Base-by-base conservation (phyloP, 2,113 vertebrate species). In the Oncorhynchus masou region DNA sequence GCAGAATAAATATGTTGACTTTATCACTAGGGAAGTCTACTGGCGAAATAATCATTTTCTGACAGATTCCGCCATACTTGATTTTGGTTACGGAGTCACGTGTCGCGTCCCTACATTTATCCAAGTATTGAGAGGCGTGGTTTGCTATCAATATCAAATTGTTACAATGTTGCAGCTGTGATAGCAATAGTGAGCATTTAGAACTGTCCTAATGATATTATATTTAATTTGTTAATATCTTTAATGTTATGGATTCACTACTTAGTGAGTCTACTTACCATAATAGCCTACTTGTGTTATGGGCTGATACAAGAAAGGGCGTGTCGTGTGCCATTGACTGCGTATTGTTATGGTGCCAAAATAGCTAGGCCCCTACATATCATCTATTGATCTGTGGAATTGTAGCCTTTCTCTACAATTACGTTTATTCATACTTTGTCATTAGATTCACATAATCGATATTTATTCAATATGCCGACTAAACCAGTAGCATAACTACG, bases 21-120 rank as follows among this genome's bases (percentile, higher is more conserved):
- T 82, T 78, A 71, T 85, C 85, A 84, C 89, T 69, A 20, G 29
- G 19, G 51, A 48, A 54, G 29, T 39, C 49, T 31, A 34, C 34
- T 24, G n/a, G 19, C 31, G 74, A 34, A 62, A 82, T 81, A 84
- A 81, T 87, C 91, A 88, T 88, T 87, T 88, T 85, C 88, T 92
- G 91, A 91, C 90, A 92, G 88, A 92, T 87, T 92, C 92, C 92
- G 92, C 92, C 92, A 93, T 93, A 93, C 92, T 93, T 91, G 92
- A 92, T 93, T 90, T 90, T 89, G 86, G 86, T 86, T 85, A 9
- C 80, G 86, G 85, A 83, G 90, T 93, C 90, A 92, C 90, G 90
- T 90, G 90, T 89, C 87, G 88, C 86, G 78, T 74, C 87, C 84
- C 88, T 87, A 85, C 89, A 74, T 83, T 68, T 29, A 77, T 71